A percentile compares a stretch with the other conserved stretches of the same genome.
phyloP scores from a whole-genome alignment of 2,113 vertebrate genomes.

The Xenopus borealis region DNA sequence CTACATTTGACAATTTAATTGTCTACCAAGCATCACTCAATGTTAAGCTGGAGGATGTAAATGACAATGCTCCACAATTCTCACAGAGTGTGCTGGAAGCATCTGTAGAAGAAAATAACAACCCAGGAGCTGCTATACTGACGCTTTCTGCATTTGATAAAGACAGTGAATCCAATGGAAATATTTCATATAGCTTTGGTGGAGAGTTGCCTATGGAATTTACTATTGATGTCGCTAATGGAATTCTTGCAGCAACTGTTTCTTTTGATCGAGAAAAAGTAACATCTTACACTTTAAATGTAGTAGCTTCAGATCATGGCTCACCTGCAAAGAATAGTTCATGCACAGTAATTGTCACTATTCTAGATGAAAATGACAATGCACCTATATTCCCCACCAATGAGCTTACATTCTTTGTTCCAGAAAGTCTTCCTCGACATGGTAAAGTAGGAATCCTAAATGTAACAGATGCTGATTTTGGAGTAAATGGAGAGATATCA shows the following conservation, averaged over 20 bases:
- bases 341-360: constrained; percentile 6
- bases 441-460: constrained; percentile 30
- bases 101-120: constrained; percentile 28
- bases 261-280: constrained; percentile 28
- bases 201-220: constrained; percentile 1
- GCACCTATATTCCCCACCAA: constrained; percentile 9
- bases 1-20: background rate
- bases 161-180: constrained; percentile 29
- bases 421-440: constrained; percentile 22
- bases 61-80: constrained; percentile 31
- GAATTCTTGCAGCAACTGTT: constrained; percentile 1
- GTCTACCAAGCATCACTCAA: background rate
- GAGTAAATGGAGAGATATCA: constrained; percentile 17
- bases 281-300: background rate
- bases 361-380: constrained; percentile 38
- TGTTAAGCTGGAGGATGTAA: constrained; percentile 23
- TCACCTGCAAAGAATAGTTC: constrained; percentile 18
- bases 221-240: constrained; percentile 7
- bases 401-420: constrained; percentile 23
- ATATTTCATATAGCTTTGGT: constrained; percentile 5
- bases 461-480: constrained; percentile 27
- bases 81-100: constrained; percentile 2
- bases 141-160: constrained; percentile 24
- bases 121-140: constrained; percentile 12
- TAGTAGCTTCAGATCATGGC: constrained; percentile 14